phyloP scores from a whole-genome alignment of 2,888 invertebrate genomes.

The Drosophila prolongata region DNA sequence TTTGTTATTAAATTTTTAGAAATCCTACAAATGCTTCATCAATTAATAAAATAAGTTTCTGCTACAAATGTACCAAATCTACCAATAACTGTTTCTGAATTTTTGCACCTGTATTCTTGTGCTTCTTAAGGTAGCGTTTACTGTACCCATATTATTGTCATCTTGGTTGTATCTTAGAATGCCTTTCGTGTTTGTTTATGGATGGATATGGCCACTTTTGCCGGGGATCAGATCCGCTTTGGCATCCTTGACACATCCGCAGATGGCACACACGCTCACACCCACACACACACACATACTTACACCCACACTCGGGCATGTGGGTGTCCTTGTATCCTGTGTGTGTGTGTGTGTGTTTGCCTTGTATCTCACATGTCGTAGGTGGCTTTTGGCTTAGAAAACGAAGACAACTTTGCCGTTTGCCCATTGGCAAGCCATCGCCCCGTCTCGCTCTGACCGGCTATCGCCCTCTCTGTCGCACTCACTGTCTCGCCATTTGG shows the following conservation, averaged over 20 bases:
- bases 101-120: not conserved
- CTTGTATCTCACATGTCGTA: slow-evolving; percentile 25
- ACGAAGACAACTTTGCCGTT: slow-evolving; percentile 51
- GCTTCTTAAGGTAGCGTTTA: not conserved
- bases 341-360: not conserved
- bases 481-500: slow-evolving; percentile 6
- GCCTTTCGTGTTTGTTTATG: slow-evolving; percentile 12
- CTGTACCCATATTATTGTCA: slow-evolving; percentile 10
- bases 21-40: too few species aligned
- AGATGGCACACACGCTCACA: slow-evolving; percentile 3
- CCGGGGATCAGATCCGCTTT: slow-evolving; percentile 26
- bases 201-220: slow-evolving; percentile 19
- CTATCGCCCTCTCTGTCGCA: slow-evolving; percentile 12
- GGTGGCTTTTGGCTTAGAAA: slow-evolving; percentile 45
- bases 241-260: slow-evolving; percentile 32
- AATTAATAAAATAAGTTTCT: too few species aligned
- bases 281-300: not conserved
- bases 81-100: too few species aligned
- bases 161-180: slow-evolving; percentile 1
- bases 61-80: too few species aligned
- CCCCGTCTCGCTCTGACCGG: slow-evolving; percentile 22
- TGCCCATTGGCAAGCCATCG: slow-evolving; percentile 52
- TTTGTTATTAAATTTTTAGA: too few species aligned
- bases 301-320: not conserved
- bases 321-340: slow-evolving; percentile 7